Evolutionary conservation across 2,797 vertebrate species (phyloP).

Genomic region (Rhabdomys pumilio): DNA sequence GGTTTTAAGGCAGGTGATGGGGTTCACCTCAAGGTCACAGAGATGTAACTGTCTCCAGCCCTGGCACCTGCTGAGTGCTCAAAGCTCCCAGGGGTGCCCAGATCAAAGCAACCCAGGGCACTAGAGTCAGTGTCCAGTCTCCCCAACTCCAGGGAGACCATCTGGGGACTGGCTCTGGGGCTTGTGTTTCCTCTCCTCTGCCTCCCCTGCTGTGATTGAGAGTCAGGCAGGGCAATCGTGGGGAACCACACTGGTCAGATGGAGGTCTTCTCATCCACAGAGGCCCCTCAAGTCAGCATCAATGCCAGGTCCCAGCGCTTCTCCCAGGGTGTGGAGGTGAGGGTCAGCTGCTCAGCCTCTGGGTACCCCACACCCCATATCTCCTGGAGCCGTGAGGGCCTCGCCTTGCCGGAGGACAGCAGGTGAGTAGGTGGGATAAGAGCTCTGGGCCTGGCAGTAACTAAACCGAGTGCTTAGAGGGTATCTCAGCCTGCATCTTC

Average conservation of each 20-base stretch:
- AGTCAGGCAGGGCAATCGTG: accelerated
- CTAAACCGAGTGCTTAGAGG: background rate
- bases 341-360: constrained; percentile 92
- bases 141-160: background rate
- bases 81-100: too few species aligned
- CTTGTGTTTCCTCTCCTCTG: background rate
- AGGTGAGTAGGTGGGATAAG: constrained; percentile 90
- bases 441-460: background rate
- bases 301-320: constrained; percentile 90
- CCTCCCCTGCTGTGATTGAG: background rate
- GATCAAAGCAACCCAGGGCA: background rate
- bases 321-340: constrained; percentile 92
- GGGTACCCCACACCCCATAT: constrained; percentile 92
- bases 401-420: constrained; percentile 89
- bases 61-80: background rate
- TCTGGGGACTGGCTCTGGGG: background rate
- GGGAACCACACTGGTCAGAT: background rate
- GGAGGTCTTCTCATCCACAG: constrained; percentile 83
- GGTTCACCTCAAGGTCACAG: background rate
- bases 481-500: background rate
- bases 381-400: constrained; percentile 93
- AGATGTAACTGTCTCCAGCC: background rate
- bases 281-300: constrained; percentile 92
- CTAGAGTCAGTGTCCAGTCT: background rate
- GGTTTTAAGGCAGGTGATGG: background rate